phyloP scores from a whole-genome alignment of 1,140 invertebrate genomes.

The honey bee (Apis mellifera) region Amel_HAv3.1 CM009941.2:2072501-2073000 shows the following conservation, averaged over 20 bases:
- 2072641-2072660: background rate
- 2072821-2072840: conserved; percentile 24
- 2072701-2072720: conserved; percentile 3
- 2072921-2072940: conserved; percentile 69
- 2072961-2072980: conserved; percentile 79
- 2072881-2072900: conserved; percentile 56
- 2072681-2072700: background rate
- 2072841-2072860: conserved; percentile 73
- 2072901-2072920: conserved; percentile 65
- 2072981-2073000: conserved; percentile 73
- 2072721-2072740: conserved; percentile 60
- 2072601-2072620: conserved; percentile 27
- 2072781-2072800: conserved; percentile 58
- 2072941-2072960: conserved; percentile 80
- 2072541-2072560: conserved; percentile 31
- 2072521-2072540: conserved; percentile 13
- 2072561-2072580: conserved; percentile 7
- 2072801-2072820: conserved; percentile 24
- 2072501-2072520: background rate
- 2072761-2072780: conserved; percentile 64
- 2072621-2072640: background rate
- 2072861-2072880: conserved; percentile 70
- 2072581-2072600: background rate
- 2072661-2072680: conserved; percentile 10
- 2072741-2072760: conserved; percentile 55